Conservation (phyloP, 2,797 vertebrate species). For the Hybognathus amarus region DNA sequence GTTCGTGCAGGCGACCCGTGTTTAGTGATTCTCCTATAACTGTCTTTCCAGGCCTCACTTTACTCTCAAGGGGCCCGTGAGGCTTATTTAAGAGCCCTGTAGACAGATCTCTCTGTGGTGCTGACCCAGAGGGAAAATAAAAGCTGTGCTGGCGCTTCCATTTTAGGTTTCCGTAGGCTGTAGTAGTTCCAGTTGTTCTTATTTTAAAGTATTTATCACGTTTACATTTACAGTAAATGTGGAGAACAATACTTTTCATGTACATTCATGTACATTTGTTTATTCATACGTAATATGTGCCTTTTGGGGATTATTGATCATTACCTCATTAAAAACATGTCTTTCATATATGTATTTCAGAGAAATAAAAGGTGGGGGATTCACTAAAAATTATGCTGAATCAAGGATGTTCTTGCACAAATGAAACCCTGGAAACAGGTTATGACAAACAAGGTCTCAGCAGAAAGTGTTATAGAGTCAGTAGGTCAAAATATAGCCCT, state of each 20-base stretch:
- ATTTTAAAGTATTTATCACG: not conserved
- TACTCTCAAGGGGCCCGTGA: not conserved
- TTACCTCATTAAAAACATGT: not conserved
- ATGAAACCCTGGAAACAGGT: not conserved
- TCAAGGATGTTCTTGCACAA: not conserved
- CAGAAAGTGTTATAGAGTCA: not conserved
- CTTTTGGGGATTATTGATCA: not conserved
- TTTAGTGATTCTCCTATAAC: constrained; percentile 35
- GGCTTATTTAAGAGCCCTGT: constrained; percentile 32
- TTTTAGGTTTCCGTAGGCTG: constrained; percentile 17
- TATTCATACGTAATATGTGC: not conserved
- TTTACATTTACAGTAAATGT: not conserved
- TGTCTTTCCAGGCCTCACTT: constrained; percentile 19
- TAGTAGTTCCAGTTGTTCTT: constrained; percentile 25
- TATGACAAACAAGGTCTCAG: constrained; percentile 10
- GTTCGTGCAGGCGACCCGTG: constrained; percentile 31
- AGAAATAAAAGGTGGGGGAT: not conserved
- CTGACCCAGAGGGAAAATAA: constrained; percentile 41
- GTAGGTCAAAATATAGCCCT: not conserved
- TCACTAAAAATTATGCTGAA: not conserved
- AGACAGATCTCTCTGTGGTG: constrained; percentile 33
- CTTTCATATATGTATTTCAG: not conserved
- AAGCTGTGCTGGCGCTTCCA: constrained; percentile 37
- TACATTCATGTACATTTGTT: not conserved
- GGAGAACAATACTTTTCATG: not conserved